Evolutionary conservation across 2,888 invertebrate genomes (phyloP).

Genomic region (Cheilosia urbana): DNA sequence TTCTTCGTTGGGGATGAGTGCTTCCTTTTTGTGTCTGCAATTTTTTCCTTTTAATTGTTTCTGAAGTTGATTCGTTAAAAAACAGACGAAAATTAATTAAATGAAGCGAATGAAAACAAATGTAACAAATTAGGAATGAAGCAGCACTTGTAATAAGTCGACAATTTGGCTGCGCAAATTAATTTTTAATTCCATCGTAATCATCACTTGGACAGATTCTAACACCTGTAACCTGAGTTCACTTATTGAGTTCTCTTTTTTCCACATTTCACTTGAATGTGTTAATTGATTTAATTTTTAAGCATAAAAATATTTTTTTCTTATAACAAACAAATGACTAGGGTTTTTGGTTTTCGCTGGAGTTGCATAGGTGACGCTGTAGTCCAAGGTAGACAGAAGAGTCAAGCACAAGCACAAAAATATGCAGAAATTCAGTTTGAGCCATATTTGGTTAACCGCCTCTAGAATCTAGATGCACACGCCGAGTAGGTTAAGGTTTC

Average conservation of each 20-base stretch:
- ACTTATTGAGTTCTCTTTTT: background rate
- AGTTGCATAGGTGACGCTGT: too few relatives aligned
- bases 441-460: too few relatives aligned
- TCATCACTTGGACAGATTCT: conserved; percentile 26
- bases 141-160: conserved; percentile 47
- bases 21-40: background rate
- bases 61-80: conserved; percentile 15
- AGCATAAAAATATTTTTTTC: too few relatives aligned
- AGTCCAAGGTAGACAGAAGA: too few relatives aligned
- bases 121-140: conserved; percentile 21
- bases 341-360: too few relatives aligned
- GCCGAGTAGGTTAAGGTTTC: too few relatives aligned
- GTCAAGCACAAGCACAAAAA: too few relatives aligned
- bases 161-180: conserved; percentile 22
- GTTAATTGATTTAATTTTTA: too few relatives aligned
- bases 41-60: conserved; percentile 39
- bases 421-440: too few relatives aligned
- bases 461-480: too few relatives aligned
- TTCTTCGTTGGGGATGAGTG: background rate
- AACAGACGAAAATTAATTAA: conserved; percentile 11
- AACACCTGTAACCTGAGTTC: background rate
- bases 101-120: conserved; percentile 17
- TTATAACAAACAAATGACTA: too few relatives aligned
- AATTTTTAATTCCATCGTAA: conserved; percentile 46
- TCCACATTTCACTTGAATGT: background rate